Conservation (phyloP, 92 coral and sea anemone species). For the Siderastrea siderea region DNA sequence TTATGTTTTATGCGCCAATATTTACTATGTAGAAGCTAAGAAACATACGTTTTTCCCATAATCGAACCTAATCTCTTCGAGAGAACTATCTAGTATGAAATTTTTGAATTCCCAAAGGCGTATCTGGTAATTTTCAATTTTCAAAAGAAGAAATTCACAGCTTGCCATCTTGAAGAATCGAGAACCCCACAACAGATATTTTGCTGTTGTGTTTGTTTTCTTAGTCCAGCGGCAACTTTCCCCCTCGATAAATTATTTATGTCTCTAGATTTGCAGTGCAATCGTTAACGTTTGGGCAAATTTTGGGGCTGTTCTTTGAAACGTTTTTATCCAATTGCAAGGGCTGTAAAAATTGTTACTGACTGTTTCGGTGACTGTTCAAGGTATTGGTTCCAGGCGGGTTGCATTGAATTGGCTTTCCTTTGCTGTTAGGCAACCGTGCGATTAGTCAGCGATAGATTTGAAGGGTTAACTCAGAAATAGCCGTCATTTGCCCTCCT, state of each 20-base stretch:
- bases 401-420: neutral
- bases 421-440: neutral
- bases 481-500: neutral
- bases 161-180: neutral
- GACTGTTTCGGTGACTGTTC: neutral
- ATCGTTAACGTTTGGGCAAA: neutral
- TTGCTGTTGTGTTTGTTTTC: slow-evolving; percentile 1
- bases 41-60: neutral
- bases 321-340: slow-evolving; percentile 13
- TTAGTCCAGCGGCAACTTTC: slow-evolving; percentile 33
- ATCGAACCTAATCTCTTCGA: neutral
- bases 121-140: neutral
- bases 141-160: neutral
- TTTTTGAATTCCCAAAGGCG: neutral
- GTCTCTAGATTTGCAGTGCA: neutral
- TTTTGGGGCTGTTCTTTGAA: slow-evolving; percentile 3
- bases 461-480: neutral
- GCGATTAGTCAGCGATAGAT: neutral
- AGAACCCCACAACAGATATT: slow-evolving; percentile 9
- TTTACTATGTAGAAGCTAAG: neutral
- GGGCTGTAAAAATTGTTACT: neutral
- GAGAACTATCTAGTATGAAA: neutral
- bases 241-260: slow-evolving; percentile 35
- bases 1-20: neutral
- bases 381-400: neutral